Conservation (phyloP, 2,797 vertebrate species). For the Rhynchonycteris naso region DNA sequence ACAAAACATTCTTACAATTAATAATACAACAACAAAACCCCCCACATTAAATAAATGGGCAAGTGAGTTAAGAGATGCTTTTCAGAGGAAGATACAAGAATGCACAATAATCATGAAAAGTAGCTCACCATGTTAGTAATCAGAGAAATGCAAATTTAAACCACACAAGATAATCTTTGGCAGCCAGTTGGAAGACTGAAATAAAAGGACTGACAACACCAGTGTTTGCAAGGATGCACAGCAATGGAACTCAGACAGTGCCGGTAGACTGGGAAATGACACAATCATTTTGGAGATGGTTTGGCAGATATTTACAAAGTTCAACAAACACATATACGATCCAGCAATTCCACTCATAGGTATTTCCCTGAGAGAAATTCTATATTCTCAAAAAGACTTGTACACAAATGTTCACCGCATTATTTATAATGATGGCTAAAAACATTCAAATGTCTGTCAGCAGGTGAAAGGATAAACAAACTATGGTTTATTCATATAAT, state of each 20-base stretch:
- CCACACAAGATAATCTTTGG: neutral
- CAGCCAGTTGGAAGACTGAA: neutral
- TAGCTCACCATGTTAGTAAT: neutral
- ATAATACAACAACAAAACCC: neutral
- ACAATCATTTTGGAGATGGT: neutral
- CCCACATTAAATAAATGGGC: neutral
- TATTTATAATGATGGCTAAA: slow-evolving; percentile 5
- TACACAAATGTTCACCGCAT: neutral
- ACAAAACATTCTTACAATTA: neutral
- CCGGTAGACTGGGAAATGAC: neutral
- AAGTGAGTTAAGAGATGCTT: slow-evolving; percentile 16
- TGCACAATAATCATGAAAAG: slow-evolving; percentile 1
- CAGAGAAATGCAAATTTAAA: slow-evolving; percentile 31
- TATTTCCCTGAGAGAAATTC: slow-evolving; percentile 35
- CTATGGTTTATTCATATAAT: neutral
- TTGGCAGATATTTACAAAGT: slow-evolving; percentile 35
- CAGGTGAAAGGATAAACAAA: neutral
- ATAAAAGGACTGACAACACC: neutral
- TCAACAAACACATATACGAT: slow-evolving; percentile 9
- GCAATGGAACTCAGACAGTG: neutral
- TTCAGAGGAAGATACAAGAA: slow-evolving; percentile 41
- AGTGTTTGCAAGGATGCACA: neutral
- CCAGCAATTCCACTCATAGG: neutral
- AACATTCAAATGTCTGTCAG: slow-evolving; percentile 19
- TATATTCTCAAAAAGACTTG: neutral